Base-by-base conservation (phyloP, 2,797 vertebrate species). In the Remorina albescens region DNA sequence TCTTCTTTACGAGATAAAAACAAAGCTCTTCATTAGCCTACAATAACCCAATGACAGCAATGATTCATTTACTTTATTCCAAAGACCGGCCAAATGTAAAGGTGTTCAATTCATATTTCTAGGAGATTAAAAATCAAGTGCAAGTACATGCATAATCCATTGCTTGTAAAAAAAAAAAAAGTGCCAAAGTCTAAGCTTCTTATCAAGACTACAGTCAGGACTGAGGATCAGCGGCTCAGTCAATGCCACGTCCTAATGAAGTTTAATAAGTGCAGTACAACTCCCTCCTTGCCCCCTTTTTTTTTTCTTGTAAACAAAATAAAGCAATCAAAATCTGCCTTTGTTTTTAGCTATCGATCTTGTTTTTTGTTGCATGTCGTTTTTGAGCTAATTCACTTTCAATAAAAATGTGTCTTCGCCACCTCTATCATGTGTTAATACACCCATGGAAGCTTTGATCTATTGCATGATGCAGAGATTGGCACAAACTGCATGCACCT, bases 291-390 rank as follows among this genome's bases (percentile, higher is more conserved):
- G 39, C 25, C 30, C 49, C n/a, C n/a, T n/a, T n/a, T n/a, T 53
- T 53, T 28, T 49, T 66, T 18, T 44, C 28, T 19, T 3, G 11
- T 34, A 21, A 59, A 59, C 0, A 36, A 26, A 56, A 49, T 36
- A 36, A 57, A 42, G 41, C 16, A 13, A 1, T 66, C 3, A 25
- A 23, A 15, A 28, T 19, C 2, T 25, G n/a, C 5, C 13, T 37
- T 55, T 26, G 1, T 65, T 42, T 5, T 11, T 49, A 23, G 23
- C 42, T 56, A 28, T 12, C 18, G 25, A 28, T 23, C 44, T 21
- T 0, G 9, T 26, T 55, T 72, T 72, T 53, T 36, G 28, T 73
- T 16, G 26, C 41, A 30, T 30, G 11, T 57, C 57, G 5, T 51
- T 55, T 59, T 19, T 37, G 1, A 19, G 11, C 44, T 21, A 21